Conservation (phyloP, 92 coral and sea anemone genomes). For the Scolanthus callimorphus region DNA sequence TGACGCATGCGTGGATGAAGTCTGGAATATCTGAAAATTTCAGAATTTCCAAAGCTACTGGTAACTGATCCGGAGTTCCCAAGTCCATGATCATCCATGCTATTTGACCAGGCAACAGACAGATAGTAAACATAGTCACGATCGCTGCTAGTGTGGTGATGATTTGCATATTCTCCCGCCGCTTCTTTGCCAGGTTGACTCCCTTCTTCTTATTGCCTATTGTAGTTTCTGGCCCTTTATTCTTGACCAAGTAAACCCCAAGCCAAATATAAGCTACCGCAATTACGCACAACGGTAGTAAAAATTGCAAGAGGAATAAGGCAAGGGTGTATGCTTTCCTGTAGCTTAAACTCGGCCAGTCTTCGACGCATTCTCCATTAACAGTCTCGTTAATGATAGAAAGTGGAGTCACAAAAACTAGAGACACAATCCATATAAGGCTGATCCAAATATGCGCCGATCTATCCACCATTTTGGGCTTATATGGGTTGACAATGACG, state of each 20-base stretch:
- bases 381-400: slow-evolving; percentile 22
- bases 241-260: slow-evolving; percentile 36
- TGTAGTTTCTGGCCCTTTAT: slow-evolving; percentile 34
- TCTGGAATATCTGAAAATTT: slow-evolving; percentile 47
- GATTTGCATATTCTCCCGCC: slow-evolving; percentile 59
- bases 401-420: slow-evolving; percentile 41
- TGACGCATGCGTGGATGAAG: slow-evolving; percentile 68
- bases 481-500: slow-evolving; percentile 52
- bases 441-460: slow-evolving; percentile 28
- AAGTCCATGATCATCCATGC: slow-evolving; percentile 77
- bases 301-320: slow-evolving; percentile 53
- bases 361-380: slow-evolving; percentile 34
- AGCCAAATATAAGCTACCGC: slow-evolving; percentile 56
- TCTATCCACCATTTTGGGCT: slow-evolving; percentile 27
- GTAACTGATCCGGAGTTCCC: slow-evolving; percentile 33
- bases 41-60: slow-evolving; percentile 13
- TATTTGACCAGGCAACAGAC: slow-evolving; percentile 68
- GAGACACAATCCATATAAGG: slow-evolving; percentile 30
- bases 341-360: slow-evolving; percentile 47
- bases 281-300: slow-evolving; percentile 53
- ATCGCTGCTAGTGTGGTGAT: slow-evolving; percentile 66
- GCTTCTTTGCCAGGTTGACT: slow-evolving; percentile 19
- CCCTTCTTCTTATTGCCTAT: slow-evolving; percentile 11
- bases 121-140: slow-evolving; percentile 59
- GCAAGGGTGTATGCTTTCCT: slow-evolving; percentile 55